Conservation (phyloP, 2,888 invertebrate genomes). For the Eilema caniola region DNA sequence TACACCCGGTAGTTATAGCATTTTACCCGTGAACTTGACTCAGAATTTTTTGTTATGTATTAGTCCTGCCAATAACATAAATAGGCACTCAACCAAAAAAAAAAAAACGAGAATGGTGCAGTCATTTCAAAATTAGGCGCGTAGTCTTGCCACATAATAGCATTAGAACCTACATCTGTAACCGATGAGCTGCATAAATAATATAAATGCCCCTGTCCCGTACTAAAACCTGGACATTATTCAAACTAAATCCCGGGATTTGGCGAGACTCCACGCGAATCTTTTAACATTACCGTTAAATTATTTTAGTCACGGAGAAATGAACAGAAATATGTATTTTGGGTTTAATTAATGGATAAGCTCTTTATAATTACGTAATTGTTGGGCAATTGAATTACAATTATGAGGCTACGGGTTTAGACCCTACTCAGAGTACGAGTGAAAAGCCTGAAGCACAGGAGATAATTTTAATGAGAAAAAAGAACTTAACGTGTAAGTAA, state of each 20-base stretch:
- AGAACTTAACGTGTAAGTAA: no score
- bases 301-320: constrained; percentile 36
- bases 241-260: constrained; percentile 53
- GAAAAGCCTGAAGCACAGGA: no score
- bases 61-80: no score
- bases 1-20: no score
- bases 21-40: no score
- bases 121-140: no score
- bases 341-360: background rate
- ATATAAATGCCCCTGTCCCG: constrained; percentile 52
- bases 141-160: constrained; percentile 22
- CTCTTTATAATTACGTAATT: background rate
- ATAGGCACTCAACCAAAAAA: no score
- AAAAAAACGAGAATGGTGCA: no score
- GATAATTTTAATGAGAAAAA: no score
- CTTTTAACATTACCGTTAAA: constrained; percentile 52
- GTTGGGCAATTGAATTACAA: background rate
- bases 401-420: background rate
- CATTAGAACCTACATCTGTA: constrained; percentile 33
- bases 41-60: no score
- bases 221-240: constrained; percentile 49
- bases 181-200: constrained; percentile 55
- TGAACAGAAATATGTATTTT: constrained; percentile 7
- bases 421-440: no score
- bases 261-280: constrained; percentile 41